phyloP scores from a whole-genome alignment of 2,797 vertebrate genomes.

The Otolemur crassicaudatus region DNA sequence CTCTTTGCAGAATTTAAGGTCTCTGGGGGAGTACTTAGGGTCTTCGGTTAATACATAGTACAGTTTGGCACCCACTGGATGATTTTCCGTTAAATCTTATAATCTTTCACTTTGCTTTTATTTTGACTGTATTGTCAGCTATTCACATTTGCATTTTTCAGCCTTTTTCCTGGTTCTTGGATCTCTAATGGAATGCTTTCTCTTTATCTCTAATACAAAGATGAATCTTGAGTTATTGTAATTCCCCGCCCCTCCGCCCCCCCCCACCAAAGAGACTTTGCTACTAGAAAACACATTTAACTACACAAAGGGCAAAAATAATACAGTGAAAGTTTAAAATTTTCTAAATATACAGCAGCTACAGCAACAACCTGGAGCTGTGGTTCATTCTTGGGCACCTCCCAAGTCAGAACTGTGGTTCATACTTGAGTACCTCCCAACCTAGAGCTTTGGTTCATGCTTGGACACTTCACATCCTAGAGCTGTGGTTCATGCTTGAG shows the following conservation, averaged over 20 bases:
- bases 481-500: no score
- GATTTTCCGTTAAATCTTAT: not conserved
- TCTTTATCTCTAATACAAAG: not conserved
- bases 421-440: not conserved
- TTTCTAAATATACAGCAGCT: not conserved
- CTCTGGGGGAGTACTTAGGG: not conserved
- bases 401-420: not conserved
- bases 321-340: not conserved
- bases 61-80: not conserved
- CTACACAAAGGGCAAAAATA: not conserved
- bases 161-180: not conserved
- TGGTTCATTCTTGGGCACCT: not conserved
- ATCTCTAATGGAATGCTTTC: not conserved
- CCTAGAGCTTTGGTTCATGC: no score
- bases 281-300: not conserved
- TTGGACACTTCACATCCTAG: not conserved
- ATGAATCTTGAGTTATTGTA: not conserved
- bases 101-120: not conserved
- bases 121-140: not conserved
- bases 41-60: not conserved
- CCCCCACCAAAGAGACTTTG: not conserved
- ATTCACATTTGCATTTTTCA: not conserved
- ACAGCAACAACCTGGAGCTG: not conserved
- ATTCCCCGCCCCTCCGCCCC: no score
- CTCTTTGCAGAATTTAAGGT: not conserved